phyloP scores from a whole-genome alignment of 2,797 vertebrate species.

The Setipinna tenuifilis region DNA sequence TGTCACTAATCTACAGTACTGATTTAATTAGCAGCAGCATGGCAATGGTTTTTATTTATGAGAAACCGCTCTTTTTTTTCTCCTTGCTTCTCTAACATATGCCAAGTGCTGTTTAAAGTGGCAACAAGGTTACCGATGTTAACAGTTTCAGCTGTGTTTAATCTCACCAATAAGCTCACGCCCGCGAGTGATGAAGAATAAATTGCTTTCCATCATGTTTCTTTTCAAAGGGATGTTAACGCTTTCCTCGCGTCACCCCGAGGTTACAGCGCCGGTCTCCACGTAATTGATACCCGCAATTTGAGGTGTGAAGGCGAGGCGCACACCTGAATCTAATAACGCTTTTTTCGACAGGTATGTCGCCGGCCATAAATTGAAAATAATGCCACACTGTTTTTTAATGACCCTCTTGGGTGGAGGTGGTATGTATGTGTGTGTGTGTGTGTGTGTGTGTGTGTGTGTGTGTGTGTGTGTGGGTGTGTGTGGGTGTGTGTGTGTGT shows the following conservation, averaged over 20 bases:
- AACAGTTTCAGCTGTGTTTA: constrained; percentile 61
- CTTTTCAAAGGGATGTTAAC: constrained; percentile 38
- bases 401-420: constrained; percentile 61
- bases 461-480: neutral
- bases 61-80: too few relatives aligned
- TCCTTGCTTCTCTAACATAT: too few relatives aligned
- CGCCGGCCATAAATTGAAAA: constrained; percentile 64
- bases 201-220: constrained; percentile 54
- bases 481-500: neutral
- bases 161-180: constrained; percentile 61
- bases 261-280: constrained; percentile 44
- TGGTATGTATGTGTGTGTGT: constrained; percentile 22
- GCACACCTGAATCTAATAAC: constrained; percentile 61
- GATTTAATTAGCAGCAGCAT: neutral
- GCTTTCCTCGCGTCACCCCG: constrained; percentile 39
- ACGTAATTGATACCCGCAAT: constrained; percentile 68
- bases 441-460: neutral
- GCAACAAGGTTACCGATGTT: constrained; percentile 63
- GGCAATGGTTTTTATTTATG: too few relatives aligned
- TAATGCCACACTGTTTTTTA: constrained; percentile 57
- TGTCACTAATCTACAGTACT: neutral
- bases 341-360: constrained; percentile 68
- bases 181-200: constrained; percentile 52
- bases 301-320: constrained; percentile 58
- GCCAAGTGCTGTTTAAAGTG: constrained; percentile 55